Conservation (phyloP, 2,888 invertebrate genomes). For the Idaea biselata region DNA sequence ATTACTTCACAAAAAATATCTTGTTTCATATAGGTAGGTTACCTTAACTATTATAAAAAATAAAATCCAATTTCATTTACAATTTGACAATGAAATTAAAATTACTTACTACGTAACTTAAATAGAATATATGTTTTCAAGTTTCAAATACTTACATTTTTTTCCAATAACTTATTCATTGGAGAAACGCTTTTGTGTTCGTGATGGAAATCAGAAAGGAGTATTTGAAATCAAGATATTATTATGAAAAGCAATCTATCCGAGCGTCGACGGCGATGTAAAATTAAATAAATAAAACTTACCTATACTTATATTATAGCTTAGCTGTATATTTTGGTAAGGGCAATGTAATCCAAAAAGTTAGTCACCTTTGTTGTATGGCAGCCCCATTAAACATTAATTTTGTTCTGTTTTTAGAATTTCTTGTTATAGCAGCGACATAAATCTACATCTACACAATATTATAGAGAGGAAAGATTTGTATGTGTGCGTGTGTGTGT, state of each 20-base stretch:
- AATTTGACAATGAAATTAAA: conserved; percentile 18
- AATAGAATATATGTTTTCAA: not conserved
- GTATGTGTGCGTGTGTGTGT: too few relatives aligned
- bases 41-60: too few relatives aligned
- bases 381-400: not conserved
- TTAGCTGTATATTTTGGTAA: too few relatives aligned
- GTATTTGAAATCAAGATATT: not conserved
- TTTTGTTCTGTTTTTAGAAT: too few relatives aligned
- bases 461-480: too few relatives aligned
- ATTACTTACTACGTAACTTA: not conserved
- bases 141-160: not conserved
- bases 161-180: not conserved
- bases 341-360: too few relatives aligned
- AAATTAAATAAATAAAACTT: not conserved
- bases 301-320: too few relatives aligned
- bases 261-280: not conserved
- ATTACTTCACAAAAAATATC: too few relatives aligned
- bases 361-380: not conserved
- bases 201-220: not conserved
- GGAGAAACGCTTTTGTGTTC: not conserved
- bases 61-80: too few relatives aligned
- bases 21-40: too few relatives aligned
- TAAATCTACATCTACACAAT: too few relatives aligned
- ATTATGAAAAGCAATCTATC: not conserved
- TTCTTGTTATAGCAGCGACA: not conserved